Percentiles rank a stretch among this genome's conserved stretches.
Evolutionary conservation across 1,140 invertebrate genomes (phyloP).

Genomic region (Formica exsecta): DNA sequence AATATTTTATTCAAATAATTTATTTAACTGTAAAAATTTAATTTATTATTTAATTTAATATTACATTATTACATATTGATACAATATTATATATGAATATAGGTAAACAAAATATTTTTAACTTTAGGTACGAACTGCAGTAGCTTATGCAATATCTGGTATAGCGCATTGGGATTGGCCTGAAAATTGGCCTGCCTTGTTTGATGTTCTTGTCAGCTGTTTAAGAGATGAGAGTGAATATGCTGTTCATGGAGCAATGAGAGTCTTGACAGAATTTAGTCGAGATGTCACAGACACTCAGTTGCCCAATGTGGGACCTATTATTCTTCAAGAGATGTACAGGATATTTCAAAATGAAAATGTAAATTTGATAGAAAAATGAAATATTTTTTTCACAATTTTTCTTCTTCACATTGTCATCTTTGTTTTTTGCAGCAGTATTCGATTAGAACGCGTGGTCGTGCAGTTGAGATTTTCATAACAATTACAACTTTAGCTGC

Average conservation of each 20-base stretch:
- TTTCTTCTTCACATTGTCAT: not conserved
- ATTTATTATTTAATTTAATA: not conserved
- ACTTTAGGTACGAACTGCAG: slow-evolving; percentile 88
- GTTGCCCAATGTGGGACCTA: slow-evolving; percentile 90
- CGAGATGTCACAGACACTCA: slow-evolving; percentile 91
- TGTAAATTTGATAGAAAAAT: slow-evolving; percentile 82
- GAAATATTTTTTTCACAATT: not conserved
- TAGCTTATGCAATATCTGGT: slow-evolving; percentile 92
- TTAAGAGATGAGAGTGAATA: slow-evolving; percentile 87
- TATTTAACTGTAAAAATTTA: not conserved
- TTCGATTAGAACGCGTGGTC: slow-evolving; percentile 88
- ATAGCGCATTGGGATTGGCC: slow-evolving; percentile 94
- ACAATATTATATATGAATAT: not conserved
- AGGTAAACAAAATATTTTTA: slow-evolving; percentile 14
- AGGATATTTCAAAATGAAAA: slow-evolving; percentile 90
- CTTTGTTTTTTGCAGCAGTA: slow-evolving; percentile 85
- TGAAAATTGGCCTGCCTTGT: slow-evolving; percentile 91
- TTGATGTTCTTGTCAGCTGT: slow-evolving; percentile 90
- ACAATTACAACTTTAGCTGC: slow-evolving; percentile 88
- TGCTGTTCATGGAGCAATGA: slow-evolving; percentile 92
- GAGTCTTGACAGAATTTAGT: slow-evolving; percentile 91
- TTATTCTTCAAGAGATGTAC: slow-evolving; percentile 92
- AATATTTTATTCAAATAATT: slow-evolving; percentile 28
- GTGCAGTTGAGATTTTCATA: slow-evolving; percentile 91
- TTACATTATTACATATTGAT: not conserved